These are phyloP conservation scores for Upupa epops DNA, from an alignment of 2,113 vertebrate genomes.

Conservation along the genomic window DNA sequence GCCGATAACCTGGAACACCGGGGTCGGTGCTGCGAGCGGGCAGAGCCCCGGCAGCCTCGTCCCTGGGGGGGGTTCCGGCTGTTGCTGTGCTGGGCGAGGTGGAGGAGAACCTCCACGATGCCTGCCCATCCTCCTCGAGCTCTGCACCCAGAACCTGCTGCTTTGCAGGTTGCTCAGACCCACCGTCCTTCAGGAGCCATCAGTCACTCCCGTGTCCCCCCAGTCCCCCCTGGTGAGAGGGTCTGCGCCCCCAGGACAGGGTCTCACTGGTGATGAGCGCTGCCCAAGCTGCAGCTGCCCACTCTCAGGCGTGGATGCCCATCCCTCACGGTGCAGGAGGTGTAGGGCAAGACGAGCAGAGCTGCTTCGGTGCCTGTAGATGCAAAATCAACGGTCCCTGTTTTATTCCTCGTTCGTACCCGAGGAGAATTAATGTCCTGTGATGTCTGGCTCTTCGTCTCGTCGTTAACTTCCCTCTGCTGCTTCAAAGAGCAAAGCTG, in stretches of 20 bases:
- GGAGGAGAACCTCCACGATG: neutral
- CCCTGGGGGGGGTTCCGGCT: accelerated
- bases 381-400: accelerated
- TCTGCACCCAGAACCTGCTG: neutral
- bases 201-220: neutral
- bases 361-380: neutral
- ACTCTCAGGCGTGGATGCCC: neutral
- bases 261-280: accelerated
- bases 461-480: accelerated
- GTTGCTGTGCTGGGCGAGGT: neutral
- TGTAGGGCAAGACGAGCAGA: neutral
- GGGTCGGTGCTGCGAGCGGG: neutral
- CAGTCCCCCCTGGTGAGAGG: neutral
- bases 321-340: neutral
- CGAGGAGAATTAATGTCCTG: accelerated
- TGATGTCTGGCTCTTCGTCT: neutral
- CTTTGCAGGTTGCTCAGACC: neutral
- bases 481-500: neutral
- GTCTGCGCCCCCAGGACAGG: neutral
- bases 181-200: accelerated
- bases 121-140: neutral
- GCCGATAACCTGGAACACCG: neutral
- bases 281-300: neutral
- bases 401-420: accelerated
- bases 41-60: neutral